Percentiles rank a stretch among this genome's conserved stretches.
Evolutionary conservation across 2,797 vertebrate species (phyloP).

Genomic region (Cacajao melanocephalus): DNA sequence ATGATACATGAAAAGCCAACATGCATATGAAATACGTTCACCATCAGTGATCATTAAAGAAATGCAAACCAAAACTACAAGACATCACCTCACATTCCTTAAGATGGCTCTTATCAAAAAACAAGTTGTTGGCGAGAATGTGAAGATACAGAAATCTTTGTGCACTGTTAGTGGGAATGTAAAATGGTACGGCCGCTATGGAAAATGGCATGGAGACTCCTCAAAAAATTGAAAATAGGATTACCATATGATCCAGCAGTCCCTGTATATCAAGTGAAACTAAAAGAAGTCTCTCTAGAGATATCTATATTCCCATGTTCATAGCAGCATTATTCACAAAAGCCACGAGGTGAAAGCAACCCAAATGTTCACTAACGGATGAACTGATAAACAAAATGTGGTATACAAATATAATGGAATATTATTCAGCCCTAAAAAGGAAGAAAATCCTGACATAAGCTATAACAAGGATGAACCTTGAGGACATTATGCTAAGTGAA

Average conservation of each 20-base stretch:
- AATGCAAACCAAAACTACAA: slow-evolving; percentile 3
- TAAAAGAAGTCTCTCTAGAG: background rate
- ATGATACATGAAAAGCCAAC: background rate
- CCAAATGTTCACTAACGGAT: background rate
- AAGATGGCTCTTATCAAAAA: background rate
- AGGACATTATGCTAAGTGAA: background rate
- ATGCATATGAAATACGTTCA: background rate
- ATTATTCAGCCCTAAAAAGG: background rate
- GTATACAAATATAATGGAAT: background rate
- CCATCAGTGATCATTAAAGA: background rate
- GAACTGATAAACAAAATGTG: background rate
- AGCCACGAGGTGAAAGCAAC: background rate
- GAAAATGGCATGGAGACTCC: background rate
- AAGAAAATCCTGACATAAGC: background rate
- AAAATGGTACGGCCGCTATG: background rate
- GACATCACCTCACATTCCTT: background rate
- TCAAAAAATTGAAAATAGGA: background rate
- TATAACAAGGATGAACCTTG: background rate
- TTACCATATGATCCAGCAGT: background rate
- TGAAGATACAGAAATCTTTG: background rate
- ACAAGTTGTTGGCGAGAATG: background rate
- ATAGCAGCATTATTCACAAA: background rate
- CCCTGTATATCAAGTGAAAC: background rate
- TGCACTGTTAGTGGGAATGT: background rate
- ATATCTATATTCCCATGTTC: background rate